Conservation (phyloP, 2,113 vertebrate genomes). For the Phaethon lepturus region DNA sequence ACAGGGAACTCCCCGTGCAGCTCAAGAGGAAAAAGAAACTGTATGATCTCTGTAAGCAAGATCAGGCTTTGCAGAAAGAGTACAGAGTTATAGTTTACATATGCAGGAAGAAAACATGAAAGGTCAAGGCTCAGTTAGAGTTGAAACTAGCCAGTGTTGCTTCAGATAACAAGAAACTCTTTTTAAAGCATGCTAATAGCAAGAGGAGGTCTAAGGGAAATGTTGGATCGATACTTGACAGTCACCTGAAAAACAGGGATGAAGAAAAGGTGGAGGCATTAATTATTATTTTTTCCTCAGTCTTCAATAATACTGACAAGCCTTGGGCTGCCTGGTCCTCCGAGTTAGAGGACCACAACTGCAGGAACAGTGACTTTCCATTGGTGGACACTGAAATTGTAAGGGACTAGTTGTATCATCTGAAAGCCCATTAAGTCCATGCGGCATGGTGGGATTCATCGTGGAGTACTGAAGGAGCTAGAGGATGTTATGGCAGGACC, state of each 20-base stretch:
- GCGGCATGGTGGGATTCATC: not conserved
- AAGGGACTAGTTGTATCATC: not conserved
- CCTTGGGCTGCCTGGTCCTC: not conserved
- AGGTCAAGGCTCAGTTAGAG: not conserved
- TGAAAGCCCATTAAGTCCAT: rapidly evolving
- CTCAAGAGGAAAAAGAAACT: not conserved
- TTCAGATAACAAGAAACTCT: not conserved
- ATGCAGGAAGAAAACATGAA: not conserved
- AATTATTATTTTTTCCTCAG: not conserved
- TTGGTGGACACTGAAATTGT: not conserved
- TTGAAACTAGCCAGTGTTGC: not conserved
- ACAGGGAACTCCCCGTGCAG: not conserved
- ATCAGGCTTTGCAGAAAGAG: not conserved
- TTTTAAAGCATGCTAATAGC: not conserved
- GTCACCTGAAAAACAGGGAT: not conserved
- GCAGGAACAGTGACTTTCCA: not conserved
- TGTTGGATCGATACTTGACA: not conserved
- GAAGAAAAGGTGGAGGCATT: not conserved
- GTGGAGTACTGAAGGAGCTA: not conserved
- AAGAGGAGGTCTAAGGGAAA: not conserved
- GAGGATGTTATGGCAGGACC: not conserved
- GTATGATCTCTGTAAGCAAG: not conserved
- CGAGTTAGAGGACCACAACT: not conserved
- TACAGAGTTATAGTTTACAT: not conserved
- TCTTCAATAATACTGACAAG: not conserved